Conservation (phyloP, 2,113 vertebrate genomes). For the Notarius lentiginosus region DNA sequence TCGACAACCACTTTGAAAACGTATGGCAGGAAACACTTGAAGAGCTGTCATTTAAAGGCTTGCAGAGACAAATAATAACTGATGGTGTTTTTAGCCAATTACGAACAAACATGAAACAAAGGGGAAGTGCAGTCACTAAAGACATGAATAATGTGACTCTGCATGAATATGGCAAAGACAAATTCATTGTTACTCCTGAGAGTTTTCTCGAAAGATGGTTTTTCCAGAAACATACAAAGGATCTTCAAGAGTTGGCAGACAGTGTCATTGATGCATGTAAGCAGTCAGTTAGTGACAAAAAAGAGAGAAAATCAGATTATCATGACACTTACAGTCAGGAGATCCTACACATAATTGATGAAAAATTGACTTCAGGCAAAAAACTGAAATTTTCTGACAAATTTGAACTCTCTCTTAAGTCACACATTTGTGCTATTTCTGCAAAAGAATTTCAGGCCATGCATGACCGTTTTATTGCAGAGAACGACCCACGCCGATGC, state of each 20-base stretch:
- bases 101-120: slow-evolving; percentile 18
- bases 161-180: fast-evolving
- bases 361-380: fast-evolving
- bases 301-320: slow-evolving; percentile 12
- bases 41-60: background rate
- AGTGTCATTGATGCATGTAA: background rate
- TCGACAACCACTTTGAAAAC: background rate
- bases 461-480: slow-evolving; percentile 53
- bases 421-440: slow-evolving; percentile 63
- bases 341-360: slow-evolving; percentile 57
- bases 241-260: slow-evolving; percentile 2
- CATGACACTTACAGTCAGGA: slow-evolving; percentile 60
- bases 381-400: fast-evolving
- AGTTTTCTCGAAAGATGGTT: fast-evolving
- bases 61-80: background rate
- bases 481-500: slow-evolving; percentile 57
- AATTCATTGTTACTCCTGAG: slow-evolving; percentile 19
- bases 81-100: background rate
- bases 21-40: slow-evolving; percentile 53
- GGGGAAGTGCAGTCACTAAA: slow-evolving; percentile 4
- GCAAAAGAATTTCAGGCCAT: slow-evolving; percentile 55
- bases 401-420: slow-evolving; percentile 63
- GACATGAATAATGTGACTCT: fast-evolving
- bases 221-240: fast-evolving
- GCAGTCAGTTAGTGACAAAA: background rate